phyloP scores from a whole-genome alignment of 1,140 invertebrate species.

The Harpegnathos saltator region DNA sequence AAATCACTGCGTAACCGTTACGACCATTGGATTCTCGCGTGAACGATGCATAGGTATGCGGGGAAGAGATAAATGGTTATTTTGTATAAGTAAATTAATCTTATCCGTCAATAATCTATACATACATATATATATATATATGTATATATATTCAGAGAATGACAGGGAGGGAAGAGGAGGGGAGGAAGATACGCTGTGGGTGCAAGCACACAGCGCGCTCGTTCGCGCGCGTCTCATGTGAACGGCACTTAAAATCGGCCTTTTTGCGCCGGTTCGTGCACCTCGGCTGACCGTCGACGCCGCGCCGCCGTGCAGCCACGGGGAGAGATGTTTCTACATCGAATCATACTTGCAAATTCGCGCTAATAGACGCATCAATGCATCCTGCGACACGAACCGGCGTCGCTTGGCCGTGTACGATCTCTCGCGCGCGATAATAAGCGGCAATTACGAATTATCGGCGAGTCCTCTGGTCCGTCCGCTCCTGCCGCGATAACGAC shows the following conservation, averaged over 20 bases:
- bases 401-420: conserved; percentile 71
- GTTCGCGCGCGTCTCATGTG: neutral
- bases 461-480: conserved; percentile 72
- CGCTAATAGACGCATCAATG: conserved; percentile 82
- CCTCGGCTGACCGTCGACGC: conserved; percentile 32
- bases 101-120: too few species aligned
- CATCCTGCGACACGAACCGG: conserved; percentile 77
- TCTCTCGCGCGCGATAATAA: conserved; percentile 74
- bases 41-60: too few species aligned
- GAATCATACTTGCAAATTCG: conserved; percentile 83
- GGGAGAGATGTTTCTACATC: conserved; percentile 65
- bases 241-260: conserved; percentile 30
- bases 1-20: too few species aligned
- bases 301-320: too few species aligned
- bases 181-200: neutral
- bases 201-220: neutral
- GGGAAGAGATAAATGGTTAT: neutral
- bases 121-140: too few species aligned
- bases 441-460: conserved; percentile 82
- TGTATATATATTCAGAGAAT: too few species aligned
- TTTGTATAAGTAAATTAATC: too few species aligned
- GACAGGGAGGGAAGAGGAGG: neutral
- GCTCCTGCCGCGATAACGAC: conserved; percentile 70
- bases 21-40: too few species aligned
- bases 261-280: conserved; percentile 36